phyloP scores from a whole-genome alignment of 2,113 vertebrate species.

The Lophotis ruficrista region DNA sequence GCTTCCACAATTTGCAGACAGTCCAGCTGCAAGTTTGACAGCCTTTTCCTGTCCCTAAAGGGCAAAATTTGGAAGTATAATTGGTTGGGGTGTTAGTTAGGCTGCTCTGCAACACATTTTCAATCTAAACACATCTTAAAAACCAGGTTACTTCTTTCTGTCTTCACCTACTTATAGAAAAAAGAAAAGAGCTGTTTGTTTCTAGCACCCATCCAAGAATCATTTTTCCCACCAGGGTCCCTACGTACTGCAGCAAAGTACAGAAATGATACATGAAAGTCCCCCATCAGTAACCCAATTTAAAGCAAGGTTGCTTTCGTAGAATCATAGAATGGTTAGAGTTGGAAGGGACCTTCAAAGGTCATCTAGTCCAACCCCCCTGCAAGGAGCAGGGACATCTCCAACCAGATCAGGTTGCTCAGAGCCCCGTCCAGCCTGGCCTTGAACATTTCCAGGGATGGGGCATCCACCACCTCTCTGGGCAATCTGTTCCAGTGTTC shows the following conservation, averaged over 20 bases:
- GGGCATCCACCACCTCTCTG: too few relatives aligned
- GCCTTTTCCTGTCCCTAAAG: background rate
- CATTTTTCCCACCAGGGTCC: background rate
- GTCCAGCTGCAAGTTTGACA: background rate
- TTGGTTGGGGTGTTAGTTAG: background rate
- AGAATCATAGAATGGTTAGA: too few relatives aligned
- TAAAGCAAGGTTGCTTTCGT: background rate
- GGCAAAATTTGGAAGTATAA: conserved; percentile 8
- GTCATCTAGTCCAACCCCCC: too few relatives aligned
- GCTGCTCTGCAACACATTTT: background rate
- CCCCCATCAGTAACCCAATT: background rate
- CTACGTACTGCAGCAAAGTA: background rate
- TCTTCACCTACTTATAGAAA: background rate
- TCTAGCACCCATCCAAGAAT: background rate
- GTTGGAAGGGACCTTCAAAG: too few relatives aligned
- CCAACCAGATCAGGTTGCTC: too few relatives aligned
- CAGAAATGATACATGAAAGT: background rate
- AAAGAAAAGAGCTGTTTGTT: background rate
- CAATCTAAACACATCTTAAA: background rate
- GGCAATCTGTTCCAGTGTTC: too few relatives aligned
- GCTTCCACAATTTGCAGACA: background rate
- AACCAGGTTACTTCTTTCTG: background rate
- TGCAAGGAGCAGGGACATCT: too few relatives aligned
- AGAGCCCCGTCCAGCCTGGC: too few relatives aligned
- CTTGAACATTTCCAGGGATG: too few relatives aligned